Conservation (phyloP, 2,113 vertebrate species). For the Alosa alosa region DNA sequence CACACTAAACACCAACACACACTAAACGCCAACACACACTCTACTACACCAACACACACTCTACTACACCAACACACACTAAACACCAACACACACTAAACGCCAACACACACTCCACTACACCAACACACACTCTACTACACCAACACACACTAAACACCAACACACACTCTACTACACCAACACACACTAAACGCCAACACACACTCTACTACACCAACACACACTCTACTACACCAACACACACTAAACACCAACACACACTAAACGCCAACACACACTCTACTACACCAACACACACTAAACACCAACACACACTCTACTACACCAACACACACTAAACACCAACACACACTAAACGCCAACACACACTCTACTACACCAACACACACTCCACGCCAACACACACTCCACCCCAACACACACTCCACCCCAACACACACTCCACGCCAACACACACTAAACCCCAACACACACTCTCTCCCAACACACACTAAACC, state of each 20-base stretch:
- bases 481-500: no score
- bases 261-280: background rate
- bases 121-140: no score
- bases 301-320: constrained; percentile 26
- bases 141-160: background rate
- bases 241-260: background rate
- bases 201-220: no score
- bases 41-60: background rate
- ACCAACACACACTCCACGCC: background rate
- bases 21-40: no score
- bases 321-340: background rate
- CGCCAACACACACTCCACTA: no score
- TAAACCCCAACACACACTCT: no score
- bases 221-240: background rate
- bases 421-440: no score
- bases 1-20: background rate
- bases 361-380: constrained; percentile 14
- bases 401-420: background rate
- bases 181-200: no score
- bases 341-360: background rate
- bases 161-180: background rate
- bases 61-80: no score
- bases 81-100: no score
- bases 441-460: no score
- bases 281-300: constrained; percentile 19